Conservation (phyloP, 2,797 vertebrate genomes). For the Malurus splendens region DNA sequence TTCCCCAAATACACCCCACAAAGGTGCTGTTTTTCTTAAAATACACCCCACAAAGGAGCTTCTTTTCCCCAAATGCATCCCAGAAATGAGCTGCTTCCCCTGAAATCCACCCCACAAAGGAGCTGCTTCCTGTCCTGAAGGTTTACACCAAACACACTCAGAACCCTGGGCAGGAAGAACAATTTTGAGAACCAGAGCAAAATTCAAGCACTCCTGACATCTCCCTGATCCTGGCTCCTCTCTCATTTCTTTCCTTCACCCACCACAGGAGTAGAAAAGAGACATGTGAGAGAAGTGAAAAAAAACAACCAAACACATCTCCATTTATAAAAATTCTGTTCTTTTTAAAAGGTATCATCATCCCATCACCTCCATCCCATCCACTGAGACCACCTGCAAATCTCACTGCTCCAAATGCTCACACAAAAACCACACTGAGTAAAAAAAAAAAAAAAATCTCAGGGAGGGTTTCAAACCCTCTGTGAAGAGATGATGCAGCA, state of each 20-base stretch:
- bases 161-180: neutral
- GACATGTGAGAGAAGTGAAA: too few relatives aligned
- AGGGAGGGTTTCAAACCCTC: neutral
- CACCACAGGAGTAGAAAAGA: rapidly evolving
- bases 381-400: neutral
- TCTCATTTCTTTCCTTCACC: neutral
- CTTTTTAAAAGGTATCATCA: neutral
- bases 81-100: too few relatives aligned
- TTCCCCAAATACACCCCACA: too few relatives aligned
- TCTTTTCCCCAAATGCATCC: too few relatives aligned
- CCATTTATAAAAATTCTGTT: neutral
- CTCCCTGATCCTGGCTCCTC: too few relatives aligned
- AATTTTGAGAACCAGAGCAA: neutral
- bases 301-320: rapidly evolving
- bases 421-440: rapidly evolving
- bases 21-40: too few relatives aligned
- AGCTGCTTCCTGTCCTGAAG: rapidly evolving
- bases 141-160: too few relatives aligned
- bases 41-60: too few relatives aligned
- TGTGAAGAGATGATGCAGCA: neutral
- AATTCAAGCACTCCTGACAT: rapidly evolving
- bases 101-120: rapidly evolving
- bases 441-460: neutral
- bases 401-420: neutral
- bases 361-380: neutral